phyloP scores from a whole-genome alignment of 2,888 invertebrate genomes.

The Plebejus argus region DNA sequence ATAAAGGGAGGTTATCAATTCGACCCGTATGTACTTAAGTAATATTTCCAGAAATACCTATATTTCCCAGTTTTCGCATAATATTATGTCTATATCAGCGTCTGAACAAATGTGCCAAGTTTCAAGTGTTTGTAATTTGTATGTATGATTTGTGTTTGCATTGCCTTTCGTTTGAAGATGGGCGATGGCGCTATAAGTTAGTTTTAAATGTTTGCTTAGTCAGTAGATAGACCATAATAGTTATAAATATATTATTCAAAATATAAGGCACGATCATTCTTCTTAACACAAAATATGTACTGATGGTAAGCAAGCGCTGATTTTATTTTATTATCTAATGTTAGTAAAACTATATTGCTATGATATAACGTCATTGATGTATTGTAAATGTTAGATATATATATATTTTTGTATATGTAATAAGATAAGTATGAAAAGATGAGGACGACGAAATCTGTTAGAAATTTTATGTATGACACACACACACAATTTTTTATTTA shows the following conservation, averaged over 20 bases:
- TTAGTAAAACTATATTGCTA: not conserved
- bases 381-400: slow-evolving; percentile 13
- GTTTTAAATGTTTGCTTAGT: not conserved
- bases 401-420: slow-evolving; percentile 25
- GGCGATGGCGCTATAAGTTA: not conserved
- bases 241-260: not conserved
- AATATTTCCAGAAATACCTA: too few relatives aligned
- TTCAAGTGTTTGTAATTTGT: too few relatives aligned
- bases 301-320: not conserved
- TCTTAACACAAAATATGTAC: not conserved
- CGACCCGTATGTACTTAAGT: too few relatives aligned
- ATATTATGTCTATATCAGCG: too few relatives aligned
- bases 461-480: not conserved
- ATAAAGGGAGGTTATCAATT: too few relatives aligned
- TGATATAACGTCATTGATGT: not conserved
- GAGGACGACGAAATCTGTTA: not conserved
- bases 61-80: too few relatives aligned
- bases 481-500: not conserved
- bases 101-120: too few relatives aligned
- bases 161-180: not conserved
- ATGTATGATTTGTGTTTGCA: too few relatives aligned
- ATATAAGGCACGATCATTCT: not conserved
- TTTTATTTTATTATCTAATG: not conserved
- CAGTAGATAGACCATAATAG: not conserved
- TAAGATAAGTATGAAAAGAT: slow-evolving; percentile 8